Conservation (phyloP, 2,888 invertebrate genomes). For the Xestoiulus laeticollis region DNA sequence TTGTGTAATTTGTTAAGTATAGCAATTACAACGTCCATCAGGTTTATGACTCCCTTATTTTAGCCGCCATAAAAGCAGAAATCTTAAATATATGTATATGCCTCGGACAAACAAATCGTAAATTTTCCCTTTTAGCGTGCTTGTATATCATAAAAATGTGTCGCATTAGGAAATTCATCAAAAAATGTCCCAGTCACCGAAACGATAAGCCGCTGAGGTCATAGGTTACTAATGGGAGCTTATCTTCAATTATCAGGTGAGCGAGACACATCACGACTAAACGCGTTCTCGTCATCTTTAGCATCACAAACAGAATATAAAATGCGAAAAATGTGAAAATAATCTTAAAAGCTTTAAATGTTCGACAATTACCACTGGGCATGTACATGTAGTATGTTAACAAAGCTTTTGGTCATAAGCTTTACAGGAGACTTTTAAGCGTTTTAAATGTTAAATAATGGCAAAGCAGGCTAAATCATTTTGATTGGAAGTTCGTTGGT, state of each 20-base stretch:
- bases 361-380: constrained; percentile 4
- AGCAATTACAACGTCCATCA: constrained; percentile 28
- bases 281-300: constrained; percentile 16
- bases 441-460: neutral
- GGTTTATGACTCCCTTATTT: constrained; percentile 17
- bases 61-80: neutral
- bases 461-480: neutral
- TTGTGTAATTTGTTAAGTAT: constrained; percentile 37
- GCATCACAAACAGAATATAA: neutral
- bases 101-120: constrained; percentile 3
- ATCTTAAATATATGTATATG: neutral
- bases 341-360: constrained; percentile 39
- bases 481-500: neutral
- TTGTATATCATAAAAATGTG: constrained; percentile 43
- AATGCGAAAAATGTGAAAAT: neutral
- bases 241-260: constrained; percentile 40
- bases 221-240: constrained; percentile 47
- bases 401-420: neutral
- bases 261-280: neutral
- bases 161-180: constrained; percentile 37
- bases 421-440: neutral
- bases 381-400: no score
- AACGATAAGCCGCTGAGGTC: constrained; percentile 30
- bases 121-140: constrained; percentile 32
- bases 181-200: neutral